These are phyloP conservation scores for Taphrorychus bicolor DNA, from an alignment of 2,888 invertebrate genomes.

Conservation along the genomic window DNA sequence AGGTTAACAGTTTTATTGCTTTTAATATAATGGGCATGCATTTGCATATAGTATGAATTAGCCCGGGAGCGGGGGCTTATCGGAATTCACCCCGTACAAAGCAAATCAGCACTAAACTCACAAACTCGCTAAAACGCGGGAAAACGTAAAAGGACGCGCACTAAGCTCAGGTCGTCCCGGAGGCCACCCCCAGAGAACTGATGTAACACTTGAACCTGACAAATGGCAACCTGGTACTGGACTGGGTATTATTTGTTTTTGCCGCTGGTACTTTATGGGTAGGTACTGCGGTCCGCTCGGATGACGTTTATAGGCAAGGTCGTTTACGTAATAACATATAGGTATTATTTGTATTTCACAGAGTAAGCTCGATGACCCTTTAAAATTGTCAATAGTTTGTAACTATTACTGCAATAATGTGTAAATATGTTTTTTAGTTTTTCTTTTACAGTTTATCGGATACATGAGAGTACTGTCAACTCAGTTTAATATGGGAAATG, in stretches of 20 bases:
- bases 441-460: too few species aligned
- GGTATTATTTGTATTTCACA: too few species aligned
- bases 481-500: too few species aligned
- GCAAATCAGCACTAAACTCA: not conserved
- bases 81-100: not conserved
- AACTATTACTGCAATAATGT: too few species aligned
- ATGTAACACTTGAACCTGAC: not conserved
- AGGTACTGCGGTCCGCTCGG: not conserved
- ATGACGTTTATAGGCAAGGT: slow-evolving; percentile 2
- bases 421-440: too few species aligned
- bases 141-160: not conserved
- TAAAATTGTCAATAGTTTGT: too few species aligned
- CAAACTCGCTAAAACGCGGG: not conserved
- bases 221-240: not conserved
- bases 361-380: not conserved
- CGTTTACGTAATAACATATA: slow-evolving; percentile 3
- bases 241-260: not conserved
- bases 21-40: not conserved
- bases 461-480: too few species aligned
- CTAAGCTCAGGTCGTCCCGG: not conserved
- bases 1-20: slow-evolving; percentile 6
- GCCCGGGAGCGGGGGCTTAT: not conserved
- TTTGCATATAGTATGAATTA: not conserved
- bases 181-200: slow-evolving; percentile 5
- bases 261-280: not conserved